Base-by-base conservation (phyloP, 2,888 invertebrate genomes). In the Apodemia mormo region DNA sequence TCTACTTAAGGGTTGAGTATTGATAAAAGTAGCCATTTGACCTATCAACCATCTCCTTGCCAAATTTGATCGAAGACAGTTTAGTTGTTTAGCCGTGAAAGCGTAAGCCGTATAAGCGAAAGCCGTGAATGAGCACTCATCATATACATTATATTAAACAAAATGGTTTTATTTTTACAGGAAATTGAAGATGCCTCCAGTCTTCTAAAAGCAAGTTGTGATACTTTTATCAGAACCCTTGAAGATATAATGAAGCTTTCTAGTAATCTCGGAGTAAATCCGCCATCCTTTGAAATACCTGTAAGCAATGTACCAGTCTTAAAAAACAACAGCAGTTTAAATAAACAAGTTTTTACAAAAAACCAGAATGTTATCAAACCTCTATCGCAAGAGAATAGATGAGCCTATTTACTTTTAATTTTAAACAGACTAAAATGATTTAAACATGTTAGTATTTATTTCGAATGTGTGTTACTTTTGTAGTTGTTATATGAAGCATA, bases 221-320 rank as follows among this genome's bases (percentile, higher is more conserved):
- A 97, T 89, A 96, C 96, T 49, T 97, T 97, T 85, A 96, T 97
- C 75, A 94, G 95, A 83, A 96, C 97, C 33, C 90, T 97, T 77
- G 97, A 97, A 87, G 97, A 97, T 77, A 96, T 96, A 78, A 96
- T 97, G 95, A 95, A 94, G 83, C 82, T 95, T 68, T 90, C 95
- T 37, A 93, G 93, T 65, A 81, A 78, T 71, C 76, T 81, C 56
- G 81, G 81, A 72, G 76, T 73, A 30, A 83, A 80, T 75, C 66
- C 74, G 43, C 72, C 79, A 72, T 76, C 85, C 30, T 90, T 84
- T 74, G 92, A 92, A 79, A 89, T 90, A 84, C 86, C 75, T 84
- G 70, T 76, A 68, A 73, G 74, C 71, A 76, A 75, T 37, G 61
- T 77, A 73, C 71, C 76, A 69, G 75, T 79, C 66, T 77, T 76